These are phyloP conservation scores for Heteractis magnifica DNA, from an alignment of 92 coral and sea anemone species.

Conservation along the genomic window DNA sequence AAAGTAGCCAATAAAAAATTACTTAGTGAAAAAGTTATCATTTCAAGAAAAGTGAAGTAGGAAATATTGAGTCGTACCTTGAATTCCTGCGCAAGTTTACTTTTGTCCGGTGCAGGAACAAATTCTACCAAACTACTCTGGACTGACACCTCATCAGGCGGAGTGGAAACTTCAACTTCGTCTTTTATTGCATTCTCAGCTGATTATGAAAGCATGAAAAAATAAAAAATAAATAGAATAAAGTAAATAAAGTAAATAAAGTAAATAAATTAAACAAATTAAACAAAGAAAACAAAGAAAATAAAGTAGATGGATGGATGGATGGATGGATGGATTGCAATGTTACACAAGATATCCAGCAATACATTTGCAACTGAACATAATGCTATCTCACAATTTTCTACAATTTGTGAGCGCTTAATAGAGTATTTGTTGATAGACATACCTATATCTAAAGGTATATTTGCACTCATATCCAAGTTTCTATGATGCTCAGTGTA, in stretches of 20 bases:
- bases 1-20: no score
- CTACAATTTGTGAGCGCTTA: not conserved
- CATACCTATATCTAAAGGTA: not conserved
- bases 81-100: conserved; percentile 11
- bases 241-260: not conserved
- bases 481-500: not conserved
- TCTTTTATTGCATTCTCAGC: not conserved
- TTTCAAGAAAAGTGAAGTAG: not conserved
- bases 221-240: not conserved
- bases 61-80: not conserved
- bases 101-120: not conserved
- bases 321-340: no score
- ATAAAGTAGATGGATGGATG: no score
- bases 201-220: not conserved
- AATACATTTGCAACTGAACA: not conserved
- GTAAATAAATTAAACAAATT: no score
- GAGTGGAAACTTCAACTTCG: not conserved
- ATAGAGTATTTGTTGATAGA: not conserved
- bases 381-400: not conserved
- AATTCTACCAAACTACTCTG: not conserved
- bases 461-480: not conserved
- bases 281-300: no score
- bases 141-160: not conserved
- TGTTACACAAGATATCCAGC: no score
- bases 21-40: not conserved